These are phyloP conservation scores for Tetraneura akinire DNA, from an alignment of 1,140 invertebrate species.

Conservation along the genomic window DNA sequence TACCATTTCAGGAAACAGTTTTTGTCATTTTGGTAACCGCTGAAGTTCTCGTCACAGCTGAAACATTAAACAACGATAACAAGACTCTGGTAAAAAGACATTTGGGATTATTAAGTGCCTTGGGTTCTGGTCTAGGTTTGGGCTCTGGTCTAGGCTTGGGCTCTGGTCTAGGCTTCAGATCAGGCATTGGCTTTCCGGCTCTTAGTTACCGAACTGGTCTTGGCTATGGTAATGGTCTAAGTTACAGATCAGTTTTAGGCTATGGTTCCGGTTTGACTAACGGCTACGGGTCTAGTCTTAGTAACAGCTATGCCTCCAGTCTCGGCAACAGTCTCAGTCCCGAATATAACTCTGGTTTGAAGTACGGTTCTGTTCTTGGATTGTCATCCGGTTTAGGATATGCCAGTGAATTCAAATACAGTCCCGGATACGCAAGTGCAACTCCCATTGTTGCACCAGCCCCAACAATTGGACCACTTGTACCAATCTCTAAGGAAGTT, in stretches of 20 bases:
- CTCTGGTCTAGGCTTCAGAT: neutral
- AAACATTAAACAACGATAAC: neutral
- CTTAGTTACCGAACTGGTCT: neutral
- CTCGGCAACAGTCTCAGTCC: neutral
- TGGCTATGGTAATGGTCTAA: neutral
- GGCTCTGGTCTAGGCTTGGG: neutral
- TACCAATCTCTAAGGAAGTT: conserved; percentile 41
- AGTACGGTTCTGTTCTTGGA: neutral
- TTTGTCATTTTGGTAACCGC: neutral
- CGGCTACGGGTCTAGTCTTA: neutral
- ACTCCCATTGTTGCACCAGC: neutral
- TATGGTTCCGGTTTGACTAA: neutral
- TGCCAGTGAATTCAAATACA: neutral
- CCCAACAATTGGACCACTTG: neutral
- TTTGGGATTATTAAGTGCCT: neutral
- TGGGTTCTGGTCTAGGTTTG: neutral
- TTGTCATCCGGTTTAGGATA: neutral
- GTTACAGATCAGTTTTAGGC: neutral
- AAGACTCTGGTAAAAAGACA: neutral
- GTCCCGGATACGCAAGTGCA: neutral
- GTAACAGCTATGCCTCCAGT: neutral
- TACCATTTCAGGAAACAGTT: neutral
- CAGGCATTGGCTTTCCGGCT: neutral
- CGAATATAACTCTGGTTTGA: neutral
- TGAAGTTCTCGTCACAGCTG: conserved; percentile 31